Conservation (phyloP, 2,113 vertebrate genomes). For the Bubo scandiacus region DNA sequence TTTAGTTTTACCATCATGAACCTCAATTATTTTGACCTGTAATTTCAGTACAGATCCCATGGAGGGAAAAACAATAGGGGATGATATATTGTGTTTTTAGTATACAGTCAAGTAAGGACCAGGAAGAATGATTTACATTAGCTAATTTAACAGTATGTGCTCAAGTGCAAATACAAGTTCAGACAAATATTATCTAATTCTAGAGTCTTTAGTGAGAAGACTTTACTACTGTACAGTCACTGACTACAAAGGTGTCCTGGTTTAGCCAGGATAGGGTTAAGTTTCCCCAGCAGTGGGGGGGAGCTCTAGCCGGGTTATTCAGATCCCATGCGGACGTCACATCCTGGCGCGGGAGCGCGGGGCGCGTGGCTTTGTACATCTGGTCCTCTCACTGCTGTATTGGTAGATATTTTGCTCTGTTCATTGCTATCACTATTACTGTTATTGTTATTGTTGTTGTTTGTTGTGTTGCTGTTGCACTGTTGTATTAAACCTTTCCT, state of each 20-base stretch:
- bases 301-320: too few species aligned
- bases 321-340: too few species aligned
- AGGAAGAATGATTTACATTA: not conserved
- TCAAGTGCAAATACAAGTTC: not conserved
- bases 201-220: not conserved
- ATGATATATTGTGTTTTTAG: not conserved
- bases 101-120: not conserved
- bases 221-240: not conserved
- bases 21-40: not conserved
- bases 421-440: too few species aligned
- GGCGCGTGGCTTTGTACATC: too few species aligned
- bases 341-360: too few species aligned
- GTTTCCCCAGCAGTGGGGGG: too few species aligned
- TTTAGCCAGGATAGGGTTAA: too few species aligned
- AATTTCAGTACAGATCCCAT: not conserved
- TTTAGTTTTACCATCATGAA: not conserved
- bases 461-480: too few species aligned
- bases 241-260: not conserved
- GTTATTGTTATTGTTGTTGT: too few species aligned
- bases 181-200: not conserved
- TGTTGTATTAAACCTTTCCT: too few species aligned
- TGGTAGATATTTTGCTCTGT: too few species aligned
- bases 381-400: too few species aligned
- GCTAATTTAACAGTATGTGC: not conserved
- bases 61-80: not conserved